Conservation (phyloP, 2,888 invertebrate species). For the Acanthosepion esculentum region DNA sequence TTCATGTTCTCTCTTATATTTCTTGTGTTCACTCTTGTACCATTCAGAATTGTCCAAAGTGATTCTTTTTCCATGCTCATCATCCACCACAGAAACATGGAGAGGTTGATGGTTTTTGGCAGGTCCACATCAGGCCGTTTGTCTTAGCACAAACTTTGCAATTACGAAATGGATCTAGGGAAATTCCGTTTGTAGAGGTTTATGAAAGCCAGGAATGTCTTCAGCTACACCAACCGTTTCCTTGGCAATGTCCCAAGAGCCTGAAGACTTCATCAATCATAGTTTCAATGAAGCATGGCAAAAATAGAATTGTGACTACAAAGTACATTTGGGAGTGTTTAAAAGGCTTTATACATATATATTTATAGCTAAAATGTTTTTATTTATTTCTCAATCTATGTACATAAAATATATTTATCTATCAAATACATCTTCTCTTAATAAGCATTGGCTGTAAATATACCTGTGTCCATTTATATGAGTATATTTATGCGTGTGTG, state of each 20-base stretch:
- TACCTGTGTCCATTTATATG: not conserved
- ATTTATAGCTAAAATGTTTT: not conserved
- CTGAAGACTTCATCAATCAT: constrained; percentile 22
- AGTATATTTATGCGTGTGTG: not conserved
- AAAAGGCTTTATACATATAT: not conserved
- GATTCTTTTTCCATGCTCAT: constrained; percentile 21
- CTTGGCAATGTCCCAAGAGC: constrained; percentile 9
- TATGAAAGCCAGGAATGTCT: constrained; percentile 8
- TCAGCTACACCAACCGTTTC: not conserved
- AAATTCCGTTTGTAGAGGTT: constrained; percentile 33
- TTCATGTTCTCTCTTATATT: not conserved
- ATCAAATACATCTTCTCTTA: not conserved
- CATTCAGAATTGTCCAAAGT: not conserved
- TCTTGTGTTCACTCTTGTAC: not conserved
- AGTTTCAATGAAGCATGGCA: constrained; percentile 33
- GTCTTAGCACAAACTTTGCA: constrained; percentile 33
- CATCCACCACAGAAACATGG: not conserved
- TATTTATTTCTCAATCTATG: not conserved
- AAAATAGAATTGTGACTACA: constrained; percentile 18
- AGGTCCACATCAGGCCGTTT: not conserved
- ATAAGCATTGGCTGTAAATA: not conserved
- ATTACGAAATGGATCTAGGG: constrained; percentile 22
- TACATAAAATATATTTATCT: not conserved
- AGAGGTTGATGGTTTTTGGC: constrained; percentile 33
- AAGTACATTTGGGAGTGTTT: constrained; percentile 10